Evolutionary conservation across 2,113 vertebrate genomes (phyloP).

Genomic region (Boulengeromyrus knoepffleri): DNA sequence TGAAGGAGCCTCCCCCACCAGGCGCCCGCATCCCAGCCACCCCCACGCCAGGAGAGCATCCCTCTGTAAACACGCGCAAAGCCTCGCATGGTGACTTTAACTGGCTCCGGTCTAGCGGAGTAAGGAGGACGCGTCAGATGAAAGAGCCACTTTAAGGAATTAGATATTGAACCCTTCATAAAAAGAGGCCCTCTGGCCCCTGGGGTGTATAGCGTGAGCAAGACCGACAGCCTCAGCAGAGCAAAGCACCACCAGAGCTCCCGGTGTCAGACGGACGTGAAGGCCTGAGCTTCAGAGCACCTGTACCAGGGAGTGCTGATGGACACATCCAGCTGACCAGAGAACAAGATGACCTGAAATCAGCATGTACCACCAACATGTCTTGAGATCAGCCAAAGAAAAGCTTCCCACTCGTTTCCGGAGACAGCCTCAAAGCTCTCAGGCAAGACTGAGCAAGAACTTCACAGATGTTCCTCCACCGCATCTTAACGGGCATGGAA

Average conservation of each 20-base stretch:
- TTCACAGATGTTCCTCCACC: neutral
- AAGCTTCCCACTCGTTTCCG: neutral
- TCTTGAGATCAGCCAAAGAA: neutral
- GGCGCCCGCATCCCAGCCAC: neutral
- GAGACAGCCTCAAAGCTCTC: neutral
- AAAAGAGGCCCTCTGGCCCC: neutral
- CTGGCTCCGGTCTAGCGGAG: neutral
- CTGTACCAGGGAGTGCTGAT: neutral
- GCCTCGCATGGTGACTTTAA: constrained; percentile 1
- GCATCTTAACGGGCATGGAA: neutral
- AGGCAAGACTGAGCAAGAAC: neutral
- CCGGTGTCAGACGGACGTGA: neutral
- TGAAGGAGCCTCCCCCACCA: neutral
- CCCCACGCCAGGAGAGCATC: neutral
- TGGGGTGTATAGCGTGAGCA: neutral
- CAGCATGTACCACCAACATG: neutral
- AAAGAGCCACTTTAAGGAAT: constrained; percentile 16
- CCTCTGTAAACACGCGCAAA: neutral
- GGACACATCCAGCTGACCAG: neutral
- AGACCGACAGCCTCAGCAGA: neutral
- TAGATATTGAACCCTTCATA: constrained; percentile 12
- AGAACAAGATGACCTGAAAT: neutral
- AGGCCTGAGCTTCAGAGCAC: neutral
- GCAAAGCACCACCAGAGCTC: neutral
- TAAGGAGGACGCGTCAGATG: constrained; percentile 31